Evolutionary conservation across 2,113 vertebrate genomes (phyloP).

Genomic region (Megaceryle torquata): DNA sequence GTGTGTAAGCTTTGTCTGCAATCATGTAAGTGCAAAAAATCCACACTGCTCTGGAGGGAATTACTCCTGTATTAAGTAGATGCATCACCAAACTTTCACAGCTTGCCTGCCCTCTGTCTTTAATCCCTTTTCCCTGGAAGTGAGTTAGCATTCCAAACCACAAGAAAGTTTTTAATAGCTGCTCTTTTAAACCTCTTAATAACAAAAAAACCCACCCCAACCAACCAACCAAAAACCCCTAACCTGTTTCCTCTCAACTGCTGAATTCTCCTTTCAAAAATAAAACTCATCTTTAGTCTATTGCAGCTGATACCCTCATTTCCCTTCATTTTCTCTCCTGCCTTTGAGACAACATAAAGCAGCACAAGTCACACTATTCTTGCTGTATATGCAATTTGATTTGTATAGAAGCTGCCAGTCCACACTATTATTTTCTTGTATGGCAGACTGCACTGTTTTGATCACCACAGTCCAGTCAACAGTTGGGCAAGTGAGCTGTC

Average conservation of each 20-base stretch:
- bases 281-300: not conserved
- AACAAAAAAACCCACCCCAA: not conserved
- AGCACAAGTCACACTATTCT: not conserved
- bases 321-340: not conserved
- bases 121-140: not conserved
- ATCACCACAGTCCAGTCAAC: not conserved
- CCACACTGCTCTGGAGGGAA: not conserved
- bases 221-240: too few relatives aligned
- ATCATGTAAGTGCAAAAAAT: not conserved
- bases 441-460: not conserved
- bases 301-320: not conserved
- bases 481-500: not conserved
- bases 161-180: not conserved
- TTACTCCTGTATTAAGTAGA: not conserved
- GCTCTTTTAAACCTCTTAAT: not conserved
- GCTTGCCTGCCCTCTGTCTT: not conserved
- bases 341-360: not conserved
- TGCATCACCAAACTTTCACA: slow-evolving; percentile 9
- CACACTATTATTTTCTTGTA: not conserved
- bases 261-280: not conserved
- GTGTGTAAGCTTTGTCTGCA: not conserved
- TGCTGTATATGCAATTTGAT: not conserved
- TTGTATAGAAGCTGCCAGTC: not conserved
- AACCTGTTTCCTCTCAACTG: not conserved
- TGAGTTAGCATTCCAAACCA: not conserved